A percentile compares a stretch with the other conserved stretches of the same genome.
These are phyloP conservation scores for Sula dactylatra DNA, from an alignment of 2,113 vertebrate species.

Conservation along the genomic window DNA sequence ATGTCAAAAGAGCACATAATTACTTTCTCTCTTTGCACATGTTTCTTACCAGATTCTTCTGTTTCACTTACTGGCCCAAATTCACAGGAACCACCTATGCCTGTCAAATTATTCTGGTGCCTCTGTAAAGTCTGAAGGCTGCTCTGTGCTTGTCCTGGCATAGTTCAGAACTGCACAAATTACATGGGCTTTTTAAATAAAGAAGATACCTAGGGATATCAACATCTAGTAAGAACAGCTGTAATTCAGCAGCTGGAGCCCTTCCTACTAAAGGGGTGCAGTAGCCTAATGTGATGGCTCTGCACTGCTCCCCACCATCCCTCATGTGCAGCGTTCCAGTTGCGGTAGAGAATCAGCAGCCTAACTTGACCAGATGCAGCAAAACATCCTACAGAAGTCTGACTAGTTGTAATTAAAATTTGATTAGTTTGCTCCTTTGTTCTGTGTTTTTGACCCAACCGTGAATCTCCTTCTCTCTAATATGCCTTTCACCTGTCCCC, in stretches of 20 bases:
- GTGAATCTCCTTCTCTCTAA: neutral
- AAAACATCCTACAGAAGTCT: neutral
- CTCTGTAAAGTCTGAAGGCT: slow-evolving; percentile 9
- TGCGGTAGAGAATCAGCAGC: neutral
- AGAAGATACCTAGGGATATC: neutral
- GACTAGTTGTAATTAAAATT: neutral
- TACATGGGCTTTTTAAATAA: neutral
- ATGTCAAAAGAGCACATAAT: slow-evolving; percentile 18
- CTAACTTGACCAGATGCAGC: neutral
- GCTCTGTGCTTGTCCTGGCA: slow-evolving; percentile 30
- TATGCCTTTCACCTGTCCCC: neutral
- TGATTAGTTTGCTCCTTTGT: neutral
- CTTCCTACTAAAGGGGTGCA: neutral
- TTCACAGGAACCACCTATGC: neutral
- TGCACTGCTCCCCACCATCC: neutral
- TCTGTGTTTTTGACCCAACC: neutral
- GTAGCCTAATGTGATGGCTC: neutral
- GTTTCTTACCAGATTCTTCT: slow-evolving; percentile 11
- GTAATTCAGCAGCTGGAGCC: slow-evolving; percentile 12
- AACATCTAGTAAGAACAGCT: neutral
- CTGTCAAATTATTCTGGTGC: slow-evolving; percentile 24
- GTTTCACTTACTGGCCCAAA: slow-evolving; percentile 10
- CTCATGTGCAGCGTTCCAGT: neutral
- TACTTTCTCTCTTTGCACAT: neutral
- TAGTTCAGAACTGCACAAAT: neutral